Percentiles rank a stretch among this genome's conserved stretches.
These are phyloP conservation scores for Oscheius sp. DNA, from an alignment of 2,888 invertebrate genomes.

Conservation along the genomic window DNA sequence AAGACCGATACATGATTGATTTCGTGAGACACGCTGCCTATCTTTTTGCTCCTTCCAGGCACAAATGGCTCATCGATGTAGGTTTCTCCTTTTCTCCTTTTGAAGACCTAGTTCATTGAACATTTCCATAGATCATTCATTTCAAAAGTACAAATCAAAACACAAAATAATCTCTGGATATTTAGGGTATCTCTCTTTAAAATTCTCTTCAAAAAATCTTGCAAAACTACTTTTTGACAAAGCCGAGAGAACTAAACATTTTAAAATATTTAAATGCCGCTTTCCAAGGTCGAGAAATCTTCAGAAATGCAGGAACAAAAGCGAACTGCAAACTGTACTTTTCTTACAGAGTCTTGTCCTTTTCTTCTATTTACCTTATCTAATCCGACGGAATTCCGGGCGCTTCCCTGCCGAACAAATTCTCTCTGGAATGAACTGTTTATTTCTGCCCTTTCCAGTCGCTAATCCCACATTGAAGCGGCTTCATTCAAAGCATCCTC, in stretches of 20 bases:
- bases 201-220: too few relatives aligned
- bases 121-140: too few relatives aligned
- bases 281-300: too few relatives aligned
- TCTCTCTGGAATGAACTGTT: neutral
- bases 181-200: too few relatives aligned
- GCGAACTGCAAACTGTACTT: neutral
- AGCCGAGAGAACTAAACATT: too few relatives aligned
- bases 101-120: too few relatives aligned
- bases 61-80: constrained; percentile 52
- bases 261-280: too few relatives aligned
- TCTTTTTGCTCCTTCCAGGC: constrained; percentile 37
- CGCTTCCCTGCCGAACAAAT: neutral
- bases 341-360: neutral
- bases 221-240: too few relatives aligned
- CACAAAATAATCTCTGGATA: too few relatives aligned
- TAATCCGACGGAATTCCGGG: neutral
- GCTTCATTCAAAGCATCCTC: constrained; percentile 18
- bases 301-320: too few relatives aligned
- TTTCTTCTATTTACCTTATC: constrained; percentile 12
- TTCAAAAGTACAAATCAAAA: too few relatives aligned
- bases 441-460: constrained; percentile 17
- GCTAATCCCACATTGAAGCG: constrained; percentile 6
- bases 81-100: too few relatives aligned
- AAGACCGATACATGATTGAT: constrained; percentile 46
- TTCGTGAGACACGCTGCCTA: constrained; percentile 49